Evolutionary conservation across 2,888 invertebrate species (phyloP), one percentile per base, ranked within the genome.

Genomic region (Cotesia congregata): DNA sequence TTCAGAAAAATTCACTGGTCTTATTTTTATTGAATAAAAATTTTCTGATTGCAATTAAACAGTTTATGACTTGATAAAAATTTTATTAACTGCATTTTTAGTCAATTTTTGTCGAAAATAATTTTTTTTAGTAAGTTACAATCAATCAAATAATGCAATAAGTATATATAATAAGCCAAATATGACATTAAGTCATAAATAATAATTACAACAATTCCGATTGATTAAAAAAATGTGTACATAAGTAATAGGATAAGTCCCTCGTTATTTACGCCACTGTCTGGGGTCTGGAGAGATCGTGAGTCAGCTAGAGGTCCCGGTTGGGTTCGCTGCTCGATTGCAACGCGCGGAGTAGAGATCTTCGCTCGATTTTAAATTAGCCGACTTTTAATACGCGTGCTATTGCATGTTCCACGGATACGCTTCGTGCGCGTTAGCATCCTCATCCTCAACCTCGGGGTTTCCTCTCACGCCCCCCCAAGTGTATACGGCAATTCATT

Each of bases 361-460:
- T 83, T 84, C 83, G 84, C 85, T 85, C 85, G 86, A 85, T 86
- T 85, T 85, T 84, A 86, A 86, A 86, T 86, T 86, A 84, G 84
- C 83, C 83, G 82, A 85, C 82, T 85, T 86, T 86, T 86, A 84
- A 86, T 85, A 83, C 84, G 83, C 85, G 84, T 82, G 84, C 82
- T 84, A 83, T 85, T 86, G 83, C 85, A 83, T 82, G 85, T 84
- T 83, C 76, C 82, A 74, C 77, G 82, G 84, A 83, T 85, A 84
- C 82, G 85, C 82, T 85, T 84, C 83, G 86, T 83, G 83, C 82
- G 80, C 79, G 78, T 82, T 81, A 80, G 82, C 79, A 80, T 82
- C 74, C 82, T 74, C 78, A 50, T 50, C 50, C 50, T 50, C 50
- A 50, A 50, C 50, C 50, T 50, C 50, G 12, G 50, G 12, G 9